A percentile compares a stretch with the other conserved stretches of the same genome.
phyloP scores from a whole-genome alignment of 92 coral and sea anemone genomes.

The Epizoanthus illoricatus region DNA sequence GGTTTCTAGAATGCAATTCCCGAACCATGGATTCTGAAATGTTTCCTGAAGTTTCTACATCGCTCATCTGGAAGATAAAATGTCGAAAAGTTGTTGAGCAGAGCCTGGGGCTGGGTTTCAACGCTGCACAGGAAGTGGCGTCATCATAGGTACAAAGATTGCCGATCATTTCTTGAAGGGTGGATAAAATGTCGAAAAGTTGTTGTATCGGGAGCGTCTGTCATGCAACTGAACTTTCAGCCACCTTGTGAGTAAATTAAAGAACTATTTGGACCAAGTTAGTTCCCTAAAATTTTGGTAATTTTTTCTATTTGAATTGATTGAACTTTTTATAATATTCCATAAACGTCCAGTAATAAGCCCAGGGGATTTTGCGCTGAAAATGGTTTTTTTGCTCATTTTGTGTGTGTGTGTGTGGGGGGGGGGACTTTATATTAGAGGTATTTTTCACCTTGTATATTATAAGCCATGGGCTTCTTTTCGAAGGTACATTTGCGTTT shows the following conservation, averaged over 20 bases:
- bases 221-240: not conserved
- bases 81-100: not conserved
- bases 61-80: slow-evolving; percentile 55
- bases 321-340: too few species aligned
- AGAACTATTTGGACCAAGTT: too few species aligned
- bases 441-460: too few species aligned
- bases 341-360: too few species aligned
- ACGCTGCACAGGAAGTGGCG: slow-evolving; percentile 50
- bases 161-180: slow-evolving; percentile 79
- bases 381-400: not conserved
- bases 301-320: too few species aligned
- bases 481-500: too few species aligned
- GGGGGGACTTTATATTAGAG: too few species aligned
- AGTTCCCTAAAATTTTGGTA: too few species aligned
- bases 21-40: slow-evolving; percentile 69
- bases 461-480: too few species aligned
- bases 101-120: slow-evolving; percentile 24
- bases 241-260: too few species aligned
- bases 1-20: slow-evolving; percentile 71
- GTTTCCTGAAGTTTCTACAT: slow-evolving; percentile 53
- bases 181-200: slow-evolving; percentile 40
- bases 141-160: slow-evolving; percentile 61
- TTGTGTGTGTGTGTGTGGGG: too few species aligned
- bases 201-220: not conserved
- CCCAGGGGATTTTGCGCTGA: too few species aligned